Evolutionary conservation across 35 echinoderm and acorn worm species (phyloP), one percentile per base, ranked within the genome.

Genomic region (Heliocidaris tuberculata): DNA sequence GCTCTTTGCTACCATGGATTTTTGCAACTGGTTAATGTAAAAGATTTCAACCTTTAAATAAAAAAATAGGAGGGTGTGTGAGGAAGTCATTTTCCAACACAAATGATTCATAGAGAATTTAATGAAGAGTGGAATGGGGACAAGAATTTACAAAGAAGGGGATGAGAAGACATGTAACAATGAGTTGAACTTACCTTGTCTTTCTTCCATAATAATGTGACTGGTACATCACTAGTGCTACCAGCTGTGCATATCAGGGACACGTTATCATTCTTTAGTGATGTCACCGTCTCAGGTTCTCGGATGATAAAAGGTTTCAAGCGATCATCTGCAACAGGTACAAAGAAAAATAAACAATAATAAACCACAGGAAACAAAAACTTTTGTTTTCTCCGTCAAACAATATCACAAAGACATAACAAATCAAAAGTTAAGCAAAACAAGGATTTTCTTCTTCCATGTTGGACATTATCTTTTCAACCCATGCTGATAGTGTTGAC

Each of bases 191-290:
- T 17, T 88, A 97, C 97, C 97, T 94, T 96, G 48, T 96, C 97
- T 94, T 99, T 99, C 92, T 96, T 99, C 98, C 98, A 99, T 6
- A 95, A 60, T 50, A 99, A 95, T 9, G 85, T 86, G 60, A 99
- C 95, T 10, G 92, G 86, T 1, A 96, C 78, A 30, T 97, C 96
- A 50, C 98, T 97, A 56, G 94, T 99, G 35, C 96, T 97, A 49
- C 96, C 94, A 49, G 98, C 98, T 0, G 78, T 95, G 70, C 98
- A 99, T 9, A 96, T 59, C 94, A 99, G 50, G 9, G 97, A 93
- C 31, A 99, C 98, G 35, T 97, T 97, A 50, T 96, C 98, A 16
- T 97, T 97, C 49, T 94, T 86, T 11, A 97, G 92, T 4, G 97
- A 96, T 13, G 86, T 91, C 7, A 85, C 85, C 13, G 96, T 92